Percentiles rank a stretch among this genome's conserved stretches.
Evolutionary conservation across 2,797 vertebrate species (phyloP).

Genomic region (Fistularia commersonii): DNA sequence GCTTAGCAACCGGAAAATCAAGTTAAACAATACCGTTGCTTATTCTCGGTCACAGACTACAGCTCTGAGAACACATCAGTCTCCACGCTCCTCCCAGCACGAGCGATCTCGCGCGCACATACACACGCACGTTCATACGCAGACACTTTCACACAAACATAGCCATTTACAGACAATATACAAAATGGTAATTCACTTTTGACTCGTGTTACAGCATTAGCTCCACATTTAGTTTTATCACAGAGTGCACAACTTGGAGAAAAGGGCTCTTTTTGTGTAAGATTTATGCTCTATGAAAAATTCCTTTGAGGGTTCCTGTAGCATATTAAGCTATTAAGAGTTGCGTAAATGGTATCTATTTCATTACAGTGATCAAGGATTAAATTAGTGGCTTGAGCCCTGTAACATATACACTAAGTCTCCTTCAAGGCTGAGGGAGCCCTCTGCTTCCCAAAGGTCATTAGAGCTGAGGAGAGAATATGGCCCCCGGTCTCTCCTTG

Average conservation of each 20-base stretch:
- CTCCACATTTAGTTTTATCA: slow-evolving; percentile 70
- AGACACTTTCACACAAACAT: slow-evolving; percentile 17
- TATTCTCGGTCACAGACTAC: slow-evolving; percentile 73
- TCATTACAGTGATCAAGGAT: slow-evolving; percentile 76
- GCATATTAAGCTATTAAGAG: slow-evolving; percentile 70
- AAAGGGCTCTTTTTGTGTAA: slow-evolving; percentile 21
- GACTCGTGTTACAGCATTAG: slow-evolving; percentile 60
- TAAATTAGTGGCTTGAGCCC: slow-evolving; percentile 72
- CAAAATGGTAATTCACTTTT: slow-evolving; percentile 62
- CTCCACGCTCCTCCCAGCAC: slow-evolving; percentile 54
- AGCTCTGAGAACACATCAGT: slow-evolving; percentile 63
- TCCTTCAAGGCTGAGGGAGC: slow-evolving; percentile 67
- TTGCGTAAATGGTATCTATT: slow-evolving; percentile 70
- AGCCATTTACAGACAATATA: slow-evolving; percentile 51
- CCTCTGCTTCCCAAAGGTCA: slow-evolving; percentile 75
- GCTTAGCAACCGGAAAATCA: slow-evolving; percentile 81
- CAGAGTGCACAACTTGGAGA: slow-evolving; percentile 42
- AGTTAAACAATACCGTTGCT: slow-evolving; percentile 77
- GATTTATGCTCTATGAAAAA: slow-evolving; percentile 34
- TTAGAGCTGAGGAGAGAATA: slow-evolving; percentile 66
- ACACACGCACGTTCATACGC: slow-evolving; percentile 19
- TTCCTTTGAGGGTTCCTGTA: slow-evolving; percentile 62
- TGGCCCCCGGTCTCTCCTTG: slow-evolving; percentile 53
- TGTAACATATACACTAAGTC: slow-evolving; percentile 69
- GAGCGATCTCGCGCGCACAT: slow-evolving; percentile 23